Evolutionary conservation across 2,797 vertebrate species (phyloP).

Genomic region (Xenentodon cancila): DNA sequence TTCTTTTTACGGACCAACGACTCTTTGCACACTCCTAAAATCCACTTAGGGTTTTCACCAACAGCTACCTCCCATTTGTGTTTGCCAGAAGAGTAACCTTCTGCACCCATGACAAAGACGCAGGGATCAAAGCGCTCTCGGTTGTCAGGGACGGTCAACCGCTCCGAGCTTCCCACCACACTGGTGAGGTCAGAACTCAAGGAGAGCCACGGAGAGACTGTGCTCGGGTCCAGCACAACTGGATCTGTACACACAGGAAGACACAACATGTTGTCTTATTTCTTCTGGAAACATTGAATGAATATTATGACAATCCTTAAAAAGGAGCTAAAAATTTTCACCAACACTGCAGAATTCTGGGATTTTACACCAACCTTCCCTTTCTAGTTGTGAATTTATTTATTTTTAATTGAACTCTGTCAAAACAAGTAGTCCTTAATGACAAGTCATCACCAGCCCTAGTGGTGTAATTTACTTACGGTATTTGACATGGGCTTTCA

Average conservation of each 20-base stretch:
- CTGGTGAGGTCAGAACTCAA: conserved; percentile 73
- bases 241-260: conserved; percentile 59
- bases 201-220: conserved; percentile 81
- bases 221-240: conserved; percentile 78
- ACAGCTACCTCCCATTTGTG: conserved; percentile 87
- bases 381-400: too few species aligned
- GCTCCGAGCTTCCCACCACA: conserved; percentile 70
- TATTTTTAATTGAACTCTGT: too few species aligned
- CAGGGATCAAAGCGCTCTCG: conserved; percentile 79
- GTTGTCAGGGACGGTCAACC: conserved; percentile 48
- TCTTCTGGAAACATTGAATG: not conserved
- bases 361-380: not conserved
- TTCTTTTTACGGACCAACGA: conserved; percentile 74
- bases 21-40: conserved; percentile 82
- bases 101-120: conserved; percentile 79
- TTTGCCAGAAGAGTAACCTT: conserved; percentile 75
- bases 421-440: not conserved
- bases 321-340: not conserved
- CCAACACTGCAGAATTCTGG: not conserved
- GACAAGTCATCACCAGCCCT: not conserved
- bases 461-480: conserved; percentile 65
- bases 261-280: not conserved
- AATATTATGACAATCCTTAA: too few species aligned
- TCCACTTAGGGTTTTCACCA: conserved; percentile 82
- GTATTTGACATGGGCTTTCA: conserved; percentile 69